These are phyloP conservation scores for Xestia sexstrigata DNA, from an alignment of 2,888 invertebrate genomes.

Conservation along the genomic window DNA sequence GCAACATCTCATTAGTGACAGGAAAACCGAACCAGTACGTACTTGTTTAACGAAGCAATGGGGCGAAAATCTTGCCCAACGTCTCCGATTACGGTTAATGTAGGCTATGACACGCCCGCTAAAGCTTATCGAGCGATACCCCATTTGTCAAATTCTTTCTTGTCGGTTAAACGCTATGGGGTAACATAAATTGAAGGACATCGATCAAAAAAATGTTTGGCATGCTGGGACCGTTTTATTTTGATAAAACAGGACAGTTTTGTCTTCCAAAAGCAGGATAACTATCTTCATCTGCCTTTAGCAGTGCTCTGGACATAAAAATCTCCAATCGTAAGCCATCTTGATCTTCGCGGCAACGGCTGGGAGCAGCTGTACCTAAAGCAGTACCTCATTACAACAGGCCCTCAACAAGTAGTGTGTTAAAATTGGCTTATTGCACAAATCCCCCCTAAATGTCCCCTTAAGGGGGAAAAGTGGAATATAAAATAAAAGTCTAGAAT, in stretches of 20 bases:
- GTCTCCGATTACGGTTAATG: slow-evolving; percentile 16
- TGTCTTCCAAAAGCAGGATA: neutral
- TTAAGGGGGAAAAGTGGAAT: no score
- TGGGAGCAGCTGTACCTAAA: no score
- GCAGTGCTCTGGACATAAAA: no score
- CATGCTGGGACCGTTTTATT: neutral
- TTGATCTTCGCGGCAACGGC: neutral
- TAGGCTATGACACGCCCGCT: slow-evolving; percentile 16
- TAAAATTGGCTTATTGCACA: no score
- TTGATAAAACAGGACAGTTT: neutral
- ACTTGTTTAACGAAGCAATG: slow-evolving; percentile 1
- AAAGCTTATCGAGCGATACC: slow-evolving; percentile 13
- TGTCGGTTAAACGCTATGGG: neutral
- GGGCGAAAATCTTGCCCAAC: neutral
- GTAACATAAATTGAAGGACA: neutral
- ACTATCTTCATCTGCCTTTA: no score
- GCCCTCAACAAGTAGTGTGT: no score
- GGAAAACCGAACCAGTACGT: neutral
- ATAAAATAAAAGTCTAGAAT: no score
- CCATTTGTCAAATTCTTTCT: slow-evolving; percentile 26
- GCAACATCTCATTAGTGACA: neutral
- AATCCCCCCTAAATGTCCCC: no score
- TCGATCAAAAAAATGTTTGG: slow-evolving; percentile 10
- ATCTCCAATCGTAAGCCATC: no score
- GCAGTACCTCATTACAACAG: no score